Percentiles rank a stretch among this genome's conserved stretches.
phyloP scores from a whole-genome alignment of 2,113 vertebrate species.

The Peucedramus taeniatus region DNA sequence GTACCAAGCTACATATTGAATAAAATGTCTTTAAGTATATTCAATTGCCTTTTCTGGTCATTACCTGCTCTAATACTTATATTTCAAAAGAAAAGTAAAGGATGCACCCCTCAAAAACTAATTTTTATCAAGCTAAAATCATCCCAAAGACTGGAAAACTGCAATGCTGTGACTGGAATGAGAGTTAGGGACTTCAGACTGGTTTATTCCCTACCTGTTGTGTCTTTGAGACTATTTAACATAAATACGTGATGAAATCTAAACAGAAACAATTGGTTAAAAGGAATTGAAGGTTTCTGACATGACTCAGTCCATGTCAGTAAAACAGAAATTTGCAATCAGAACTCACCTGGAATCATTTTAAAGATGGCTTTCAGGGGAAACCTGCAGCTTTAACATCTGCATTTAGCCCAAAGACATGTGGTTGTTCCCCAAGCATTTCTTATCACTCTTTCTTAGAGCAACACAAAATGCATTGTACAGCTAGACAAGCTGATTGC shows the following conservation, averaged over 20 bases:
- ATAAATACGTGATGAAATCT: neutral
- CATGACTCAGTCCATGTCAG: neutral
- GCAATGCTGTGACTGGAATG: neutral
- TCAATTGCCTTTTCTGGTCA: neutral
- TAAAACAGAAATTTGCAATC: neutral
- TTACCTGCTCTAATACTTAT: neutral
- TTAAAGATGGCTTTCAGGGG: neutral
- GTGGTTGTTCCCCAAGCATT: neutral
- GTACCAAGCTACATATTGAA: neutral
- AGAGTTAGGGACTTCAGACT: neutral
- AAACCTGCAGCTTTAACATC: neutral
- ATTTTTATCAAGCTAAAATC: neutral
- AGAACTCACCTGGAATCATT: neutral
- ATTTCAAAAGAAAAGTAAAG: neutral
- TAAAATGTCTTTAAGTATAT: neutral
- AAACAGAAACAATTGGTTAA: neutral
- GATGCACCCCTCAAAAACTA: neutral
- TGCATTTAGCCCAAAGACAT: neutral
- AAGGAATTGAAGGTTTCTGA: neutral
- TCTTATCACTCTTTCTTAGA: neutral
- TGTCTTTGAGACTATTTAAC: neutral
- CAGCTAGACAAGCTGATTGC: neutral
- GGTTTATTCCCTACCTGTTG: neutral
- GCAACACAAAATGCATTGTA: neutral
- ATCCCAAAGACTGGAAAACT: neutral